These are phyloP conservation scores for Endotricha flammealis DNA, from an alignment of 2,888 invertebrate species.

Conservation along the genomic window DNA sequence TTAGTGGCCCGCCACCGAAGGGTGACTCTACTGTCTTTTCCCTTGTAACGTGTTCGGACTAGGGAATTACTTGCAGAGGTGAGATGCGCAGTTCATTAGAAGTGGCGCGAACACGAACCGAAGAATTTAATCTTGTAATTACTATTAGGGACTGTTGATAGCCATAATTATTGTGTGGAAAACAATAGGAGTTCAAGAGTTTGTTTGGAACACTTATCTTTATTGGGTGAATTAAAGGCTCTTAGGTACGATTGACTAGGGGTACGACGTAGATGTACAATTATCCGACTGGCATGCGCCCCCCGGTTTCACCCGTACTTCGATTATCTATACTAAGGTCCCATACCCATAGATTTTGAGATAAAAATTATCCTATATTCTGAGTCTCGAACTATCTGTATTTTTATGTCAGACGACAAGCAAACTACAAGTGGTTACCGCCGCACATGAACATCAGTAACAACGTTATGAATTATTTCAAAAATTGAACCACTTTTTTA, in stretches of 20 bases:
- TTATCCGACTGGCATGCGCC: too few species aligned
- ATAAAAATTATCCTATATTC: too few species aligned
- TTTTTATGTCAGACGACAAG: too few species aligned
- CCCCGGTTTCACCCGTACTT: too few species aligned
- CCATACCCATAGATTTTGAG: too few species aligned
- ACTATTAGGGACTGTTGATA: constrained; percentile 17
- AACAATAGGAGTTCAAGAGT: background rate
- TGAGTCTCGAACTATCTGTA: too few species aligned
- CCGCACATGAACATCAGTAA: too few species aligned
- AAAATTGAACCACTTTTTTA: too few species aligned
- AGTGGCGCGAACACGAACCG: constrained; percentile 39
- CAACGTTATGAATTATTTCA: too few species aligned
- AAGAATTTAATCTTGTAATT: constrained; percentile 27
- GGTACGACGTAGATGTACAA: too few species aligned
- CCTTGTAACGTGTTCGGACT: constrained; percentile 64
- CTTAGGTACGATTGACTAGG: background rate
- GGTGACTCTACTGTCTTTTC: constrained; percentile 56
- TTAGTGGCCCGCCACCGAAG: constrained; percentile 46
- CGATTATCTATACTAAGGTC: too few species aligned
- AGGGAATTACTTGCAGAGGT: constrained; percentile 51
- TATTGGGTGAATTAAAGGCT: background rate
- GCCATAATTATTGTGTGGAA: constrained; percentile 15
- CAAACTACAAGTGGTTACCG: too few species aligned
- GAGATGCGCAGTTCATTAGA: constrained; percentile 66
- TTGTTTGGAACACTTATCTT: background rate